Percentiles rank a stretch among this genome's conserved stretches.
phyloP scores from a whole-genome alignment of 2,797 vertebrate species.

The Melanotaenia nigrans region DNA sequence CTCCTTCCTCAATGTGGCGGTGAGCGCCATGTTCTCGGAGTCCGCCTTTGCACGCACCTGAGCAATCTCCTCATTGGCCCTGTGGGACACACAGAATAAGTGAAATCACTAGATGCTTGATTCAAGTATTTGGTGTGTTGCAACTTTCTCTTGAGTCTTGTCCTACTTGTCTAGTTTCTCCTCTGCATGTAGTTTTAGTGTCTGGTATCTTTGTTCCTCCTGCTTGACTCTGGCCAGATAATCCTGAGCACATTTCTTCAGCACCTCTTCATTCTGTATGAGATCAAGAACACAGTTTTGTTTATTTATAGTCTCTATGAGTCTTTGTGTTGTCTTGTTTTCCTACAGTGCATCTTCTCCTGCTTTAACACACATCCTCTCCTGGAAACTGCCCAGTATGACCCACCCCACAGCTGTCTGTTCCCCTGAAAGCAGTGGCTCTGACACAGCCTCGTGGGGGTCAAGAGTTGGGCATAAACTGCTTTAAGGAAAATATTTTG shows the following conservation, averaged over 20 bases:
- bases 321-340: neutral
- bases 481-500: neutral
- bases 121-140: neutral
- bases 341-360: neutral
- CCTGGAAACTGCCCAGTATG: slow-evolving; percentile 3
- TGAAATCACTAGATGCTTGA: neutral
- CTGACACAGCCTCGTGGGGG: slow-evolving; percentile 5
- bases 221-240: slow-evolving; percentile 94
- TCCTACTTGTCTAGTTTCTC: slow-evolving; percentile 95
- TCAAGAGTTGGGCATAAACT: slow-evolving; percentile 9
- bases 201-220: slow-evolving; percentile 96
- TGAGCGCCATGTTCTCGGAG: slow-evolving; percentile 89
- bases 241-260: slow-evolving; percentile 98
- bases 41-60: slow-evolving; percentile 92
- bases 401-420: neutral
- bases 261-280: slow-evolving; percentile 93
- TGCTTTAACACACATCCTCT: slow-evolving; percentile 8
- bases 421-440: slow-evolving; percentile 13
- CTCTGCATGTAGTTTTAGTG: slow-evolving; percentile 94
- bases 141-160: slow-evolving; percentile 14
- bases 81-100: slow-evolving; percentile 51
- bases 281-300: neutral
- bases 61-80: slow-evolving; percentile 97
- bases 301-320: neutral
- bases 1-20: slow-evolving; percentile 91